Evolutionary conservation across 2,797 vertebrate species (phyloP).

Genomic region (Microchirus variegatus): DNA sequence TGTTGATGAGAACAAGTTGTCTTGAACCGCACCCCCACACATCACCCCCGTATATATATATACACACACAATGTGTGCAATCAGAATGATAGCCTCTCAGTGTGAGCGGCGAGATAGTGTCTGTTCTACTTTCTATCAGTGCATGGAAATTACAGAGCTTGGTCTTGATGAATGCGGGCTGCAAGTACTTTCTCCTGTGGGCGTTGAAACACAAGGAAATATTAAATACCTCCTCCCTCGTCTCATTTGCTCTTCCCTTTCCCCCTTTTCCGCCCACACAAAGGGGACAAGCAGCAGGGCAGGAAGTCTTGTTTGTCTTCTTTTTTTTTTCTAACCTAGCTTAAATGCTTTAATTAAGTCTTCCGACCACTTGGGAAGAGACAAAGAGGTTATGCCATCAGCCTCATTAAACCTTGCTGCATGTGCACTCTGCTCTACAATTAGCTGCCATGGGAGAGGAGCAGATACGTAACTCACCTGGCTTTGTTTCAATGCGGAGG

Average conservation of each 20-base stretch:
- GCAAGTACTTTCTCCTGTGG: constrained; percentile 42
- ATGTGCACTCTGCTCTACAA: constrained; percentile 50
- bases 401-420: constrained; percentile 64
- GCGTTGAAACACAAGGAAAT: constrained; percentile 53
- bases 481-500: constrained; percentile 14
- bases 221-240: constrained; percentile 50
- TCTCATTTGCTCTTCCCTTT: constrained; percentile 42
- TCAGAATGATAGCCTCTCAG: constrained; percentile 64
- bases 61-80: constrained; percentile 16
- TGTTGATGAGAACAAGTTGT: constrained; percentile 45
- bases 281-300: constrained; percentile 49
- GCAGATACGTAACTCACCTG: constrained; percentile 29
- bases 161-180: constrained; percentile 42
- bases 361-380: constrained; percentile 60
- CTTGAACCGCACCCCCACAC: constrained; percentile 1
- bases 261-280: constrained; percentile 46
- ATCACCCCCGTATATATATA: constrained; percentile 8
- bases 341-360: constrained; percentile 77
- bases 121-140: constrained; percentile 48
- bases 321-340: constrained; percentile 45
- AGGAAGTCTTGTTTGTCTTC: constrained; percentile 54
- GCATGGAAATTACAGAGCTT: constrained; percentile 68
- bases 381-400: constrained; percentile 57
- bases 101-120: constrained; percentile 29
- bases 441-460: constrained; percentile 37